Percentiles rank a stretch among this genome's conserved stretches.
Evolutionary conservation across 2,113 vertebrate species (phyloP).

Genomic region (Carollia perspicillata): DNA sequence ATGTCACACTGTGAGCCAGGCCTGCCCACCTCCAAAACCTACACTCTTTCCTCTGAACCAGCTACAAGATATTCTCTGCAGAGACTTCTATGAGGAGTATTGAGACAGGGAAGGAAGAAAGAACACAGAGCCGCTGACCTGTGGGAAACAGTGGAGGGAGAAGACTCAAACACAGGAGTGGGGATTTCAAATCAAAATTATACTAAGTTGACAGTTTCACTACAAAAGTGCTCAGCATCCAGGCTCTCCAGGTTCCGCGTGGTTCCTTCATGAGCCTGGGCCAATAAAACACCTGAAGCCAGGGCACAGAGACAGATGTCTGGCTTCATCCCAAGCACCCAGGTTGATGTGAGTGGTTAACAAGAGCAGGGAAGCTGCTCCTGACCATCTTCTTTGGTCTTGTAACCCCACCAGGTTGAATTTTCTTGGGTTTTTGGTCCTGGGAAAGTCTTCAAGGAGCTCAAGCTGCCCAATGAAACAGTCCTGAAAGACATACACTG

Average conservation of each 20-base stretch:
- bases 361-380: background rate
- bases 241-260: background rate
- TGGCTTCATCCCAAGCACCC: background rate
- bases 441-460: background rate
- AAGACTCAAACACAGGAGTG: background rate
- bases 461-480: background rate
- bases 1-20: background rate
- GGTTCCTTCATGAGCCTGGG: background rate
- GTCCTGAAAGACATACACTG: background rate
- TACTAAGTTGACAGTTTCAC: background rate
- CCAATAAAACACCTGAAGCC: background rate
- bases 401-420: background rate
- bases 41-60: background rate
- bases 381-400: background rate
- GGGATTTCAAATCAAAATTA: background rate
- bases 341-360: background rate
- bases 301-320: background rate
- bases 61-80: background rate
- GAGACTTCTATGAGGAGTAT: fast-evolving
- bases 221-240: fast-evolving
- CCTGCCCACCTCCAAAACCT: background rate
- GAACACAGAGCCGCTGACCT: background rate
- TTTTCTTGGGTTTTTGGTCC: no score
- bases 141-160: background rate
- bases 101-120: background rate